Conservation (phyloP, 92 coral and sea anemone genomes). For the Meandrina meandrites region DNA sequence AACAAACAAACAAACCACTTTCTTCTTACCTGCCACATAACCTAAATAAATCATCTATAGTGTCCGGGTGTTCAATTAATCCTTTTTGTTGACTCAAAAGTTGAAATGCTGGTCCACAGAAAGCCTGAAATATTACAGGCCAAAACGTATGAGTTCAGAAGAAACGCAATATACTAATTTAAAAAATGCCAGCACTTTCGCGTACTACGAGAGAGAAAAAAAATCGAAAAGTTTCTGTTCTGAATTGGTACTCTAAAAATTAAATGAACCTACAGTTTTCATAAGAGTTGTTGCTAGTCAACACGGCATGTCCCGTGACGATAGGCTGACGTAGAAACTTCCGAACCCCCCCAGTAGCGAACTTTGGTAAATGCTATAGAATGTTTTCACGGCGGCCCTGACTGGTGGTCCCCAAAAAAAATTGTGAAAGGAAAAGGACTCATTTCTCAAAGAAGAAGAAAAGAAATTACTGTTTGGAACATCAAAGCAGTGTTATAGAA, state of each 20-base stretch:
- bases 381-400: neutral
- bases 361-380: neutral
- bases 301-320: too few relatives aligned
- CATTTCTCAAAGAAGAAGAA: too few relatives aligned
- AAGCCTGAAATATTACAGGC: constrained; percentile 62
- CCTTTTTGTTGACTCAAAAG: constrained; percentile 78
- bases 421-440: too few relatives aligned
- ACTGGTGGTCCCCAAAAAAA: neutral
- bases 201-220: too few relatives aligned
- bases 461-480: too few relatives aligned
- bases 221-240: neutral
- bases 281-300: too few relatives aligned
- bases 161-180: neutral
- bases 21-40: constrained; percentile 78
- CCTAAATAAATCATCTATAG: constrained; percentile 92
- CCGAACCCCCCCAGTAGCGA: neutral
- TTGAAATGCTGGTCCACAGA: constrained; percentile 83
- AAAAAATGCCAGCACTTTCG: neutral
- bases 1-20: neutral
- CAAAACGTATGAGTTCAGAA: neutral
- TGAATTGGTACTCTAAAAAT: neutral
- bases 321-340: too few relatives aligned
- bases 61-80: constrained; percentile 87
- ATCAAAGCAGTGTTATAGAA: too few relatives aligned
- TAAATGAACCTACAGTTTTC: neutral